Evolutionary conservation across 2,113 vertebrate genomes (phyloP).

Genomic region (Tympanuchus pallidicinctus): DNA sequence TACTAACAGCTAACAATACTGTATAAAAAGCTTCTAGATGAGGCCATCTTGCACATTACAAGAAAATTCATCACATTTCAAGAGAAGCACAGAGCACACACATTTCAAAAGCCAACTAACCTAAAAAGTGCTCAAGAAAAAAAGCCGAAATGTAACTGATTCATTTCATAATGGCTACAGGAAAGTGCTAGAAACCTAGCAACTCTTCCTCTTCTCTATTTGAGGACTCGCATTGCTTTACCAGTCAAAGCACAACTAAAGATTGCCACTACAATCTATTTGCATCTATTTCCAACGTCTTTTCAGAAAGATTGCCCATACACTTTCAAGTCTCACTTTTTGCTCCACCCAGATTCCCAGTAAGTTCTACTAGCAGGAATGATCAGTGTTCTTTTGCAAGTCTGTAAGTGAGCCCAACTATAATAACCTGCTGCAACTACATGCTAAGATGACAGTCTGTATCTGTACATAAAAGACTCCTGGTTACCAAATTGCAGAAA

Average conservation of each 20-base stretch:
- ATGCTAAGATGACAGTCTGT: neutral
- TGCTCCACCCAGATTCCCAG: neutral
- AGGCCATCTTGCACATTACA: neutral
- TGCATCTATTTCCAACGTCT: neutral
- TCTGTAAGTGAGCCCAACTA: neutral
- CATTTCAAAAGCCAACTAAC: neutral
- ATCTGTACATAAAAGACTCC: neutral
- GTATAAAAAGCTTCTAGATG: neutral
- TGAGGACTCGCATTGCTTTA: neutral
- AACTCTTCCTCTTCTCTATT: slow-evolving; percentile 6
- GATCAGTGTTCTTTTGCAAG: neutral
- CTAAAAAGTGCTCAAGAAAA: neutral
- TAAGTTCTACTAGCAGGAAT: neutral
- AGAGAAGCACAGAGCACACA: neutral
- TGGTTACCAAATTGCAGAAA: no score
- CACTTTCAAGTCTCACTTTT: neutral
- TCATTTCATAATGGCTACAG: slow-evolving; percentile 12
- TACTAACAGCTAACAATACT: neutral
- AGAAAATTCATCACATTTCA: neutral
- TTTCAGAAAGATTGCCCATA: neutral
- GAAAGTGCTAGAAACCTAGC: slow-evolving; percentile 11
- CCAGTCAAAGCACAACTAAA: neutral
- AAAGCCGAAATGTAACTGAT: neutral
- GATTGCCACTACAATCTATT: neutral
- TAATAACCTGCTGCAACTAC: neutral